phyloP scores from a whole-genome alignment of 2,888 invertebrate genomes.

The Tineola bisselliella region DNA sequence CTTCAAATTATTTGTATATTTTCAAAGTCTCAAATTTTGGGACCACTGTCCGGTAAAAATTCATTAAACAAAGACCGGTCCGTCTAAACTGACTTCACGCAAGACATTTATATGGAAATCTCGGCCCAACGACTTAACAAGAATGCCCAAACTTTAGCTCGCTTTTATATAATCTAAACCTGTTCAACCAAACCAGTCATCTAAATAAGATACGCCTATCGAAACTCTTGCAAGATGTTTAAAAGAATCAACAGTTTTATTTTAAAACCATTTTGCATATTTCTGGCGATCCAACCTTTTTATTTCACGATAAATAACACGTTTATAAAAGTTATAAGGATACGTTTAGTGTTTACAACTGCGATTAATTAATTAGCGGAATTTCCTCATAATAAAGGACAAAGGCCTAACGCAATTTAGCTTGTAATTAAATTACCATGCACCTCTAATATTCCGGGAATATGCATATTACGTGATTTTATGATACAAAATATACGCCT shows the following conservation, averaged over 20 bases:
- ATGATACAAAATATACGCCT: too few species aligned
- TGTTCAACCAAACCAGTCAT: constrained; percentile 17
- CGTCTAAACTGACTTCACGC: constrained; percentile 23
- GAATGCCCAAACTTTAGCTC: constrained; percentile 20
- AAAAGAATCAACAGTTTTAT: constrained; percentile 13
- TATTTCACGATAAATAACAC: neutral
- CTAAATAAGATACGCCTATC: constrained; percentile 17
- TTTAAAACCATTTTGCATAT: constrained; percentile 14
- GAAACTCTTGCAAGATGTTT: constrained; percentile 16
- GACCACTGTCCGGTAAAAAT: constrained; percentile 23
- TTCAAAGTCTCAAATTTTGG: neutral
- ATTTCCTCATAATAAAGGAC: neutral
- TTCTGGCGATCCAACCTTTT: neutral
- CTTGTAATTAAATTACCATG: neutral
- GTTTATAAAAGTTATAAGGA: neutral
- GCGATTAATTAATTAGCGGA: neutral
- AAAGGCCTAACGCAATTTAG: neutral
- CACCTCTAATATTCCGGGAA: neutral
- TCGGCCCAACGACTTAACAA: constrained; percentile 20
- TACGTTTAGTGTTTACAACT: neutral
- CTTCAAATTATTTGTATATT: too few species aligned
- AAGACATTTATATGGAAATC: constrained; percentile 44
- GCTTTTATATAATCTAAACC: constrained; percentile 21
- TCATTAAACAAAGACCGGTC: constrained; percentile 40
- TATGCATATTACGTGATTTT: too few species aligned